Percentiles rank a stretch among this genome's conserved stretches.
These are phyloP conservation scores for Homarus gammarus DNA, from an alignment of 2,888 invertebrate species.

Conservation along the genomic window DNA sequence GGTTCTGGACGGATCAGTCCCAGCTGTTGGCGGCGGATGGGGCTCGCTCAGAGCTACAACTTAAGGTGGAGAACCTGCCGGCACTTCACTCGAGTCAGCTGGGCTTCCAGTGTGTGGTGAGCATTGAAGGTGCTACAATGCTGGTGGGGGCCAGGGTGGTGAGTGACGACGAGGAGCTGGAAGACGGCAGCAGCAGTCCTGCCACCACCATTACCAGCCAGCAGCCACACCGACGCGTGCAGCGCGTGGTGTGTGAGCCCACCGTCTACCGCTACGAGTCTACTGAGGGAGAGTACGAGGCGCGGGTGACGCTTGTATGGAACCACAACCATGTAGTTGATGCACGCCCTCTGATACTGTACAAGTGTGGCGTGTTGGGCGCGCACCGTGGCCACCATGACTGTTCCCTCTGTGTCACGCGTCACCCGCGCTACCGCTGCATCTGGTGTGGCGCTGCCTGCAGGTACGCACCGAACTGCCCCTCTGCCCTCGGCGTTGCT, in stretches of 20 bases:
- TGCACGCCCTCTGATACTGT: constrained; percentile 92
- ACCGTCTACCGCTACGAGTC: constrained; percentile 90
- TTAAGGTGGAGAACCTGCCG: constrained; percentile 78
- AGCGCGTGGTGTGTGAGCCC: constrained; percentile 78
- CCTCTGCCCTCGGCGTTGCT: constrained; percentile 86
- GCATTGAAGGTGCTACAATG: constrained; percentile 93
- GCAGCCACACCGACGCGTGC: background rate
- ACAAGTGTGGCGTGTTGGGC: constrained; percentile 97
- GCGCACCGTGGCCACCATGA: constrained; percentile 96
- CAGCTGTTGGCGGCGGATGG: constrained; percentile 78
- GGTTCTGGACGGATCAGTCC: constrained; percentile 84
- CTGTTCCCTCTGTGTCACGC: constrained; percentile 96
- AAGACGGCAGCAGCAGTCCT: constrained; percentile 7
- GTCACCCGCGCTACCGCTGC: constrained; percentile 91
- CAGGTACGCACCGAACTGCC: constrained; percentile 90
- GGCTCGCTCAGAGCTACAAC: constrained; percentile 77
- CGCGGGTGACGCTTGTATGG: constrained; percentile 84
- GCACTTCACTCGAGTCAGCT: constrained; percentile 77
- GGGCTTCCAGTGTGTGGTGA: constrained; percentile 80
- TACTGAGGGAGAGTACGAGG: constrained; percentile 87
- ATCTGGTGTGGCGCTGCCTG: constrained; percentile 96
- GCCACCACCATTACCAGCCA: constrained; percentile 13
- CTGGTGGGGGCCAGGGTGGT: constrained; percentile 87
- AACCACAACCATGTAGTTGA: constrained; percentile 95
- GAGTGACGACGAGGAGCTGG: constrained; percentile 6